Percentiles rank a stretch among this genome's conserved stretches.
phyloP scores from a whole-genome alignment of 1,140 invertebrate species.

The Conus ventricosus region DNA sequence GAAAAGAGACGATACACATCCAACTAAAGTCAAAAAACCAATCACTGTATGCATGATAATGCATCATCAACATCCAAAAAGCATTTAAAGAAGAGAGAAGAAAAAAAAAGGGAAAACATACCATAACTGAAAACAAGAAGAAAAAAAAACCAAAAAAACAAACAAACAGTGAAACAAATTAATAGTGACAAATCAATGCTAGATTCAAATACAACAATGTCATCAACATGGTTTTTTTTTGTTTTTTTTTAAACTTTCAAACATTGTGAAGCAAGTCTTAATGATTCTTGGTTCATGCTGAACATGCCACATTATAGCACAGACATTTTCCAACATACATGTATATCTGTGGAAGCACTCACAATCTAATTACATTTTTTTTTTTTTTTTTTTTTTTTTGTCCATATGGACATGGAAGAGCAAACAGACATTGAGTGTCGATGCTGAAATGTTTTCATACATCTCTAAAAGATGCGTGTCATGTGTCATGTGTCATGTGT shows the following conservation, averaged over 20 bases:
- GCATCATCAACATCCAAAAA: background rate
- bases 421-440: background rate
- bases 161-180: background rate
- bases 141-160: background rate
- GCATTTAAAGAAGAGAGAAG: background rate
- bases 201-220: background rate
- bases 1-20: constrained; percentile 25
- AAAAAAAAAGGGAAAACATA: constrained; percentile 1
- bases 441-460: background rate
- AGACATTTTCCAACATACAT: background rate
- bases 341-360: background rate
- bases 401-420: no score
- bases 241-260: background rate
- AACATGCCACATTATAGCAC: background rate
- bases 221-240: background rate
- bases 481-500: background rate
- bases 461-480: background rate
- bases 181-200: background rate
- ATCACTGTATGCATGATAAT: background rate
- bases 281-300: background rate
- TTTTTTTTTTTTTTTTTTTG: no score
- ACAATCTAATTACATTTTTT: background rate
- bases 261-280: background rate
- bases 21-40: constrained; percentile 1
- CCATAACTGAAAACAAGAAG: background rate